Base-by-base conservation (phyloP, 1,140 invertebrate genomes). In the Lepidurus packardi region DNA sequence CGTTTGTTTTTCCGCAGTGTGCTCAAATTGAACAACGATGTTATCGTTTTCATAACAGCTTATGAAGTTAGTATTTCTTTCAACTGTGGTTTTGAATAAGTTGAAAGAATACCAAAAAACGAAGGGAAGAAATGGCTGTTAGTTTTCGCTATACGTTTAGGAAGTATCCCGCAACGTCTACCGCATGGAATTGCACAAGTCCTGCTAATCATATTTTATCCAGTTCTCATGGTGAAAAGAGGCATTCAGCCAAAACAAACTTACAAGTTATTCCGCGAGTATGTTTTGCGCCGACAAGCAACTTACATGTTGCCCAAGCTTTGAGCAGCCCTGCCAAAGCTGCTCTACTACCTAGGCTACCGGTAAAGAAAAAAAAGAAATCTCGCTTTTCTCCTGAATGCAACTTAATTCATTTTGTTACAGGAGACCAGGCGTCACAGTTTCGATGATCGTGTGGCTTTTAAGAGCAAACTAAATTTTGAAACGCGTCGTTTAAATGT, bases 91-190 rank as follows among this genome's bases (percentile, higher is more conserved):
- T 16, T 16, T n/a, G 13, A 65, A 65, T 65, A 65, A 7, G 9
- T 65, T 21, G 21, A 65, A 65, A 65, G 13, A 7, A 65, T n/a
- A 13, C n/a, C 3, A 34, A 4, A 34, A 34, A 34, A 4, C 34
- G 34, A 4, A 34, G 34, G 34, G 34, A 34, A 34, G 34, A 34
- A 34, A 65, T 65, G 53, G 53, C 53, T 21, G 53, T 65, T 21
- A 65, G 53, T 65, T 65, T 65, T 65, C 53, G 53, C 53, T 65
- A 21, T 65, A 65, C 53, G n/a, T 65, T 65, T 65, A 13, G 53
- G 13, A 65, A 65, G 53, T 65, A 65, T 21, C 16, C 53, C 0
- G 16, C 53, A 65, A 65, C 53, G 53, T 65, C 13, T n/a, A 65
- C 53, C 53, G 13, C 53, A 21, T 65, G 53, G 53, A 65, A 9